phyloP scores from a whole-genome alignment of 2,113 vertebrate species.

The Sturnus vulgaris region DNA sequence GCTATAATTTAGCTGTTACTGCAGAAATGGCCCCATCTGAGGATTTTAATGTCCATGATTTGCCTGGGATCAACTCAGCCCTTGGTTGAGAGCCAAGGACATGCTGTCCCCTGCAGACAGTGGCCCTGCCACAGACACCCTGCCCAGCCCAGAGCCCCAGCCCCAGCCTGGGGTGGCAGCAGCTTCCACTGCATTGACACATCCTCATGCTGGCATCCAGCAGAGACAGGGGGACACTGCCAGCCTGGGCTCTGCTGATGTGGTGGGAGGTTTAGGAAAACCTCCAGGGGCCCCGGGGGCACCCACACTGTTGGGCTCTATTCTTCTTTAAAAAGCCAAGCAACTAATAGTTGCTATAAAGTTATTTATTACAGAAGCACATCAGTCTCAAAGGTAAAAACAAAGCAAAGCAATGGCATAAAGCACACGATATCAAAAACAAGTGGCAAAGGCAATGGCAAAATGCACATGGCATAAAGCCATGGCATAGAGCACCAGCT shows the following conservation, averaged over 20 bases:
- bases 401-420: no score
- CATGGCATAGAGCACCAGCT: no score
- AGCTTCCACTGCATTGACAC: neutral
- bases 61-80: neutral
- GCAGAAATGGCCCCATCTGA: neutral
- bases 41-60: neutral
- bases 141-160: neutral
- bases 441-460: no score
- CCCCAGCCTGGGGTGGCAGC: neutral
- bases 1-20: neutral
- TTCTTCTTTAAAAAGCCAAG: no score
- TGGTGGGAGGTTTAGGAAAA: no score
- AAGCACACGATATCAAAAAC: no score
- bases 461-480: no score
- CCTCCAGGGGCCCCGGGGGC: no score
- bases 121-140: rapidly evolving
- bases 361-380: no score
- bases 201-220: neutral
- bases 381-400: no score
- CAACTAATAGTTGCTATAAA: no score
- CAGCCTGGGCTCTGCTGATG: neutral
- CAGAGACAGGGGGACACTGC: neutral
- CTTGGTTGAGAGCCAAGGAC: neutral
- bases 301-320: no score
- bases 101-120: rapidly evolving